Base-by-base conservation (phyloP, 1,140 invertebrate genomes). In the Atopsyche davidsoni region DNA sequence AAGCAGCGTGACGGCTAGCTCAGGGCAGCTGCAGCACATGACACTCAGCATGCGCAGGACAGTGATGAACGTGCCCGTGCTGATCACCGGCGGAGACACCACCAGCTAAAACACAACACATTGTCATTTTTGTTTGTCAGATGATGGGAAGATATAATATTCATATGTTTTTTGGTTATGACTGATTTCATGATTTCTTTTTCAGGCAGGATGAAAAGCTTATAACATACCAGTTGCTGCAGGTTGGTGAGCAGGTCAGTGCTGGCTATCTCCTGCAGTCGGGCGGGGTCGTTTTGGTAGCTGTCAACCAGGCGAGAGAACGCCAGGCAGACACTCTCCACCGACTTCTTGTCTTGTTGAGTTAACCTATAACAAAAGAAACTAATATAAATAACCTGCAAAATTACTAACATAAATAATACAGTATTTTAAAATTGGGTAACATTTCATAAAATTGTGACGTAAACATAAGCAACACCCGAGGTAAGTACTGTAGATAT, bases 301-400 rank as follows among this genome's bases (percentile, higher is more conserved):
- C 93, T 96, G 61, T 99, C 96, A 1, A 98, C 93, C 7, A 99
- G 75, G 13, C 96, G 81, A 55, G 89, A 90, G 71, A 99, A 98
- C 16, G 95, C 93, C 42, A 94, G 79, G 62, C 96, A 98, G 4
- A 97, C 92, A 65, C 91, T 93, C 64, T 98, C 96, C 11, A 98
- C 91, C 57, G 92, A 95, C 62, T 97, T 98, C 65, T 98, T 98
- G 69, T 99, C 96, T 65, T 93, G 91, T 69, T 96, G 92, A 2
- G 87, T 88, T 1, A 98, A 72, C 64, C 92, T 78, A 53, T 14
- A 61, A 36, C 10, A 9, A n/a, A n/a, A n/a, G n/a, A n/a, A n/a
- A n/a, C n/a, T n/a, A n/a, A n/a, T n/a, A n/a, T n/a, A n/a, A n/a
- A n/a, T n/a, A n/a, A n/a, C n/a, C n/a, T n/a, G n/a, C n/a, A n/a